Base-by-base conservation (phyloP, 1,140 invertebrate species). In the Orchesella cincta region DNA sequence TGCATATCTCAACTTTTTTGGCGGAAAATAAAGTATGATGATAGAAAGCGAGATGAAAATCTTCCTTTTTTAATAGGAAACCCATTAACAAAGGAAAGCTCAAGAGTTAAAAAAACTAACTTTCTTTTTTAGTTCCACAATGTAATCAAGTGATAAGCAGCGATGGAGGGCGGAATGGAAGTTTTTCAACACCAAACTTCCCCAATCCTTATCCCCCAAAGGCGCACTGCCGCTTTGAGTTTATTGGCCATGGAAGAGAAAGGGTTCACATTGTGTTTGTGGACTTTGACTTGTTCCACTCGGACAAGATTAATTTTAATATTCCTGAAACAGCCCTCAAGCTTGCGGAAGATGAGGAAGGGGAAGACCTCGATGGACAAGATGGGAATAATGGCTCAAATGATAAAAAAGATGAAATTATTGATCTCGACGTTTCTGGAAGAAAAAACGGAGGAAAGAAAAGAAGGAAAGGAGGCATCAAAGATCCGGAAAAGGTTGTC, bases 171-270 rank as follows among this genome's bases (percentile, higher is more conserved):
- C 94, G 93, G 85, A 92, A 92, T 74, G 93, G 93, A 16, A 90
- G 90, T 2, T 88, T 95, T 74, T 89, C 90, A 28, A 93, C 93
- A 57, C 93, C 93, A 51, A 89, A 89, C 81, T 93, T 90, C 84
- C 92, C 92, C 34, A 87, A 88, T 79, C 89, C 91, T 29, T 93
- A 94, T 85, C 90, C 91, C 71, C 84, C 90, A 1, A 89, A 90
- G 79, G 90, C 92, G 5, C 89, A 90, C 74, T 95, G 93, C 85
- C 90, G 90, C 81, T 94, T 93, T 84, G 92, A 94, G 79, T 95
- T 95, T 83, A 90, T 91, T 82, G 93, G 92, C 51, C 87, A 91
- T 76, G 92, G 92, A 31, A 92, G 92, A 77, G 92, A 95, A 86
- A 88, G 92, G 28, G 90, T 94, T 18, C 84, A 88, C 78, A 83